These are phyloP conservation scores for Drosophila paracracens DNA, from an alignment of 2,888 invertebrate species.

Conservation along the genomic window DNA sequence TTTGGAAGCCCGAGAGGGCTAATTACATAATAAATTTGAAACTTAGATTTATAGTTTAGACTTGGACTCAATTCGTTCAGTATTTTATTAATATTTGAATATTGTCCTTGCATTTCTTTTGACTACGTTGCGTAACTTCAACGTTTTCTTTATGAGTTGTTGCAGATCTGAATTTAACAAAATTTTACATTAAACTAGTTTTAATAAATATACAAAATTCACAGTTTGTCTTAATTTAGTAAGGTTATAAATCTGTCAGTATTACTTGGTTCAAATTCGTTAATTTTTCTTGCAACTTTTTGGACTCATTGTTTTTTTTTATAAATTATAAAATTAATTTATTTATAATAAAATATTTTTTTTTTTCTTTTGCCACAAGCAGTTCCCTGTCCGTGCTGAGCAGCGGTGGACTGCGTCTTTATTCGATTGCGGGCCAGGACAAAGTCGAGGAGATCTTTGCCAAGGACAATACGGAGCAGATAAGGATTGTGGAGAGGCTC, in stretches of 20 bases:
- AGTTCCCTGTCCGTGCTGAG: conserved; percentile 84
- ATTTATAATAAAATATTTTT: neutral
- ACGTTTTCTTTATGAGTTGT: rapidly evolving
- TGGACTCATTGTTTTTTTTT: neutral
- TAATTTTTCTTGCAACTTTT: neutral
- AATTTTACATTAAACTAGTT: neutral
- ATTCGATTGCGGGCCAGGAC: conserved; percentile 81
- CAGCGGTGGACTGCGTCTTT: conserved; percentile 82
- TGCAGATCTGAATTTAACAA: neutral
- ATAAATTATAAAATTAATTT: too few relatives aligned
- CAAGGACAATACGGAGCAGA: conserved; percentile 83
- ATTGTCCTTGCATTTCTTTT: neutral
- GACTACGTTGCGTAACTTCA: rapidly evolving
- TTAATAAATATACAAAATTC: too few relatives aligned
- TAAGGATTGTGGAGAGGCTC: conserved; percentile 83
- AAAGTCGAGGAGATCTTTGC: conserved; percentile 84
- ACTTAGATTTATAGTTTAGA: neutral
- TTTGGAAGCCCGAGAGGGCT: conserved; percentile 90
- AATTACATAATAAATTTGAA: conserved; percentile 77
- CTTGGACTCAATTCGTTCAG: rapidly evolving
- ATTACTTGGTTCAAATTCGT: neutral
- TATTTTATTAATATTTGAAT: neutral
- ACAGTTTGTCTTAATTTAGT: neutral
- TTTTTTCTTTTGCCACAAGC: neutral
- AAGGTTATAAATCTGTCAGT: neutral